A percentile compares a stretch with the other conserved stretches of the same genome.
Conservation (phyloP, 2,113 vertebrate genomes). For the Stigmatopora nigra region DNA sequence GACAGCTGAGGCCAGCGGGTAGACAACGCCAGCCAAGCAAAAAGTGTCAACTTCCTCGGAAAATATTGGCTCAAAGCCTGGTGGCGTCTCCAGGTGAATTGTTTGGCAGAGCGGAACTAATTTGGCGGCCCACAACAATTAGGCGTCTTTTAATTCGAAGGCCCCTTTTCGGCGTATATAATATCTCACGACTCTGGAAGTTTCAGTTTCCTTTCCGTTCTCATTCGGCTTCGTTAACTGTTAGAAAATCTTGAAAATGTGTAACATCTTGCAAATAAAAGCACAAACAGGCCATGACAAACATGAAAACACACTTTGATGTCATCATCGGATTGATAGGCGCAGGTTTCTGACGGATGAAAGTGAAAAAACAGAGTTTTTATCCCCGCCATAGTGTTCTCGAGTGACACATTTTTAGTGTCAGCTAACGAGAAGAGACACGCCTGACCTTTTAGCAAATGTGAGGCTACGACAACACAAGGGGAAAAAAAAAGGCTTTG, state of each 20-base stretch:
- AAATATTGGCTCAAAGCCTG: slow-evolving; percentile 40
- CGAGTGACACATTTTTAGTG: slow-evolving; percentile 26
- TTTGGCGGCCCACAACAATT: slow-evolving; percentile 36
- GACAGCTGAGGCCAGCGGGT: slow-evolving; percentile 47
- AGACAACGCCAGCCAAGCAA: slow-evolving; percentile 49
- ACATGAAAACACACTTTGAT: neutral
- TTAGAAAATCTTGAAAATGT: neutral
- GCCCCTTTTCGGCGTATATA: slow-evolving; percentile 17
- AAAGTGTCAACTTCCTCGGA: slow-evolving; percentile 42
- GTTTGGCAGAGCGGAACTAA: slow-evolving; percentile 40
- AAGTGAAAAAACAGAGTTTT: neutral
- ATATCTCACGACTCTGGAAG: neutral
- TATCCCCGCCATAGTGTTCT: neutral
- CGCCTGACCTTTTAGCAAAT: slow-evolving; percentile 55
- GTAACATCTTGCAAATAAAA: neutral
- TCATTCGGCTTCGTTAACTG: neutral
- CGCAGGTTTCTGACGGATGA: neutral
- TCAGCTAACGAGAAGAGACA: slow-evolving; percentile 25
- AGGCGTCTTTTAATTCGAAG: slow-evolving; percentile 28
- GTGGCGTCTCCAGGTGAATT: slow-evolving; percentile 41
- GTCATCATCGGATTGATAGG: neutral
- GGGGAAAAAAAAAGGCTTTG: slow-evolving; percentile 12
- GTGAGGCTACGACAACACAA: slow-evolving; percentile 27
- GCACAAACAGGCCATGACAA: neutral
- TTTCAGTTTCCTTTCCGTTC: neutral